phyloP scores from a whole-genome alignment of 2,888 invertebrate genomes.

The Eurois occulta region DNA sequence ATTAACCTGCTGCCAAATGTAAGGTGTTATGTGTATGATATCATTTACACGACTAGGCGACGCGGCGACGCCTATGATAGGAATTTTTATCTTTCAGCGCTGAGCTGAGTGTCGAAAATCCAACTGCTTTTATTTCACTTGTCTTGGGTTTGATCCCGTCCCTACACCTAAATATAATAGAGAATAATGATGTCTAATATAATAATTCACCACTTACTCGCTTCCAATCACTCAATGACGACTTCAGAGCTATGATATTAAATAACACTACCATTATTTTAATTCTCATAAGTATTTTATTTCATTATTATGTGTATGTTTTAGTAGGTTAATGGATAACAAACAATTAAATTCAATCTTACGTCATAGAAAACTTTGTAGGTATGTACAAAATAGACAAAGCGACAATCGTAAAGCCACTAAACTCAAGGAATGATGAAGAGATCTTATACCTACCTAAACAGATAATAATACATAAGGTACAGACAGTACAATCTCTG shows the following conservation, averaged over 20 bases:
- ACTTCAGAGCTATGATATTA: background rate
- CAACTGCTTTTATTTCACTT: background rate
- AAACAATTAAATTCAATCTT: conserved; percentile 21
- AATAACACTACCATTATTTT: background rate
- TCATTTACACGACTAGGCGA: background rate
- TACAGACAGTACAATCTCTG: background rate
- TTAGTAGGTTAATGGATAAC: conserved; percentile 28
- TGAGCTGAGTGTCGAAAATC: background rate
- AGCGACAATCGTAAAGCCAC: conserved; percentile 12
- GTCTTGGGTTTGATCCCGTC: background rate
- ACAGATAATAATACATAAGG: background rate
- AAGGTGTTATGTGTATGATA: background rate
- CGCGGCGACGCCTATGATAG: background rate
- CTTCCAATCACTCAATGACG: background rate
- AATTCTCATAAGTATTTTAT: conserved; percentile 54
- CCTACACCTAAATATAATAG: background rate
- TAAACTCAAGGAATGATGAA: conserved; percentile 1
- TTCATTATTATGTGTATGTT: conserved; percentile 27
- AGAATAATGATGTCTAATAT: too few species aligned
- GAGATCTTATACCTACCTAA: background rate
- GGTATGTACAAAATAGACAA: conserved; percentile 10
- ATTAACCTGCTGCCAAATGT: background rate
- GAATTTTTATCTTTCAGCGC: background rate
- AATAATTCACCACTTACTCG: background rate
- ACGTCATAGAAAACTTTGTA: conserved; percentile 8